These are phyloP conservation scores for Sisor rabdophorus DNA, from an alignment of 2,113 vertebrate genomes.

Conservation along the genomic window DNA sequence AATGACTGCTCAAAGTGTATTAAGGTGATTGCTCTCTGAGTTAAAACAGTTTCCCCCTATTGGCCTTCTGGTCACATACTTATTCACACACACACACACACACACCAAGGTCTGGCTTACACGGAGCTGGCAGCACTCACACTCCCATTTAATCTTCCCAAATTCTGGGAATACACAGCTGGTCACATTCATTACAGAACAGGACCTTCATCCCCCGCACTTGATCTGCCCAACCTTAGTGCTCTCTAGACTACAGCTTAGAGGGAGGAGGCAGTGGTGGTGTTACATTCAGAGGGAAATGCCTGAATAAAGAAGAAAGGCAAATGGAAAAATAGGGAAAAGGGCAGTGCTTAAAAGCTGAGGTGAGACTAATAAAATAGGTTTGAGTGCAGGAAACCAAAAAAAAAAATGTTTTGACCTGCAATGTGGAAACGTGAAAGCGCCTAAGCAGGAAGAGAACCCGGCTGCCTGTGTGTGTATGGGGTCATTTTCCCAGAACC, in stretches of 20 bases:
- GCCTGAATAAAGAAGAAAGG: background rate
- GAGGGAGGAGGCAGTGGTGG: background rate
- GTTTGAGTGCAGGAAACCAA: background rate
- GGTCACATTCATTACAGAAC: conserved; percentile 27
- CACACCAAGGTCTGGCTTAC: background rate
- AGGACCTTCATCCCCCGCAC: background rate
- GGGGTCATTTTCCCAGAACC: background rate
- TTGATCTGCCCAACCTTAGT: conserved; percentile 22
- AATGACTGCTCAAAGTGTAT: conserved; percentile 35
- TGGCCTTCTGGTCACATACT: background rate
- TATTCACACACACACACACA: conserved; percentile 1
- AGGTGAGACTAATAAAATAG: background rate
- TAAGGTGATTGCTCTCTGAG: conserved; percentile 24
- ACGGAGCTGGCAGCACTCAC: conserved; percentile 2
- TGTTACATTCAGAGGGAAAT: background rate
- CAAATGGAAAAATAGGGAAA: conserved; percentile 5
- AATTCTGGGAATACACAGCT: conserved; percentile 36
- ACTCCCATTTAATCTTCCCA: conserved; percentile 24
- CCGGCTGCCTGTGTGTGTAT: background rate
- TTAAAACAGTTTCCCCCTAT: conserved; percentile 19
- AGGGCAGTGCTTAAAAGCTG: background rate
- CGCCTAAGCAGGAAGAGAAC: background rate
- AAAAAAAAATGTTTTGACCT: background rate
- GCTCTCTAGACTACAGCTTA: background rate
- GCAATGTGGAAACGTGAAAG: background rate